These are phyloP conservation scores for Microcebus lehilahytsara DNA, from an alignment of 2,113 vertebrate species.

Conservation along the genomic window DNA sequence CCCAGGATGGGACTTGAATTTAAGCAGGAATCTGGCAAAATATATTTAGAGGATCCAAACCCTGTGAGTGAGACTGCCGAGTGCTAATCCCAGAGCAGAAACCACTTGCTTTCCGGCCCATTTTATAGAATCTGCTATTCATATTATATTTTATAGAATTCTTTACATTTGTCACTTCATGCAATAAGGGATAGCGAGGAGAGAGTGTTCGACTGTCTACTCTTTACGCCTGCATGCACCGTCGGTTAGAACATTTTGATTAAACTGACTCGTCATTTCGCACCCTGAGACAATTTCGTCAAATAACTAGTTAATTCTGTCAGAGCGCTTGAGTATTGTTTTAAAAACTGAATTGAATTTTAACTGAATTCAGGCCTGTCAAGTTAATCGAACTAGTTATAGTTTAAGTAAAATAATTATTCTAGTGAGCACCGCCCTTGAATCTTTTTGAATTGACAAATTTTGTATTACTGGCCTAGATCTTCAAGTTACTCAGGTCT, in stretches of 20 bases:
- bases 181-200: conserved; percentile 20
- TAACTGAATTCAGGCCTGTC: conserved; percentile 15
- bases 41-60: background rate
- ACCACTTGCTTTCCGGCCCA: background rate
- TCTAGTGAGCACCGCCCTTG: background rate
- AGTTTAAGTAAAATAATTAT: conserved; percentile 57
- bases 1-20: background rate
- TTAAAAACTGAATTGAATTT: conserved; percentile 36
- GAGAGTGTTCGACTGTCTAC: background rate
- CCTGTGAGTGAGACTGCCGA: background rate
- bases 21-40: conserved; percentile 16
- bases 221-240: background rate
- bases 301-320: conserved; percentile 51
- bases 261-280: conserved; percentile 16
- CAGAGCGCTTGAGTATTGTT: background rate
- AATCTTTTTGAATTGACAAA: conserved; percentile 55
- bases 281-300: background rate
- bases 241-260: background rate
- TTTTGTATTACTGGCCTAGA: conserved; percentile 34
- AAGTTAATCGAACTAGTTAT: conserved; percentile 49
- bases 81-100: background rate
- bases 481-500: conserved; percentile 47
- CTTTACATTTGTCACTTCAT: background rate
- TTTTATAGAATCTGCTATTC: conserved; percentile 32
- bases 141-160: background rate